Evolutionary conservation across 1,140 invertebrate genomes (phyloP), one percentile per base, ranked within the genome.

Genomic region (Caenorhabditis brenneri): DNA sequence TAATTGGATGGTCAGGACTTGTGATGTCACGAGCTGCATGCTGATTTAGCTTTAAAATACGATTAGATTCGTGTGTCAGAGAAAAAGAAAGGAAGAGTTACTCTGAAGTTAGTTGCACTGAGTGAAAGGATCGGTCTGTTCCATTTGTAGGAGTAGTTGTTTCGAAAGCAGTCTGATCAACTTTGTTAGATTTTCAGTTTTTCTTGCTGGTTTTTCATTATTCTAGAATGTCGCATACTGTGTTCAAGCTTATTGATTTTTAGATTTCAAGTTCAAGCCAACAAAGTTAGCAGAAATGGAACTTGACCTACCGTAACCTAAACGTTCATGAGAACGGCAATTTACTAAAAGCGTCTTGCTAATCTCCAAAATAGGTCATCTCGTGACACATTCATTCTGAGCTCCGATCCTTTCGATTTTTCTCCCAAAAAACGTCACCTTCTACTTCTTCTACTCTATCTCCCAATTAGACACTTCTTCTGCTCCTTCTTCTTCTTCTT

Each of bases 401-500:
- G 65, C 65, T 74, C 65, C 65, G 65, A 74, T 74, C 65, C 29
- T 74, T 31, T 42, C 22, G 15, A 42, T 39, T 74, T 74, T 24
- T 74, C 65, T 24, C 36, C 29, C 29, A 65, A 65, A 74, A 74
- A 74, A 74, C 65, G 65, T 74, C 65, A 74, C 65, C 65, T 39
- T 74, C 22, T 65, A 42, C 36, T 39, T 19, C 36, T 36, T 65
- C 33, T 42, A 42, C 65, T 46, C 65, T 42, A 42, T 74, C 65
- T 74, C 65, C 65, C 65, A 74, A 74, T 74, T 74, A 74, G 65
- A 74, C 65, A 74, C 36, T 39, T 74, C 65, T 69, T 24, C 58
- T 29, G 48, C 58, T 69, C 24, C 31, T 46, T 29, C 22, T 24
- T 42, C 22, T 42, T 15, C 55, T 51, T 60, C 80, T 60, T 60